These are phyloP conservation scores for Papilio polytes DNA, from an alignment of 1,140 invertebrate species.

Conservation along the genomic window DNA sequence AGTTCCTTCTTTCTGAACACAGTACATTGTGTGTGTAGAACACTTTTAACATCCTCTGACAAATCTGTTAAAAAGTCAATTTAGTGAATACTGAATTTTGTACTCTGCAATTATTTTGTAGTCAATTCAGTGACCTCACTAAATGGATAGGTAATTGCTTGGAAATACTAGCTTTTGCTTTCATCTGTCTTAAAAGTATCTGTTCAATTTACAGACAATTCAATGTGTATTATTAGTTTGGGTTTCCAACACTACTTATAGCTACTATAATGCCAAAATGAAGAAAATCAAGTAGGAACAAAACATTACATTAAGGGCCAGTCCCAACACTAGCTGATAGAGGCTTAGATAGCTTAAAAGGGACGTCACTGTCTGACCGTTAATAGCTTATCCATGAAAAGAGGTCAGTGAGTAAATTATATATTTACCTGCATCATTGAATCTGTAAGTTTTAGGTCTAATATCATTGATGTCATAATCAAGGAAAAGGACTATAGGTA, in stretches of 20 bases:
- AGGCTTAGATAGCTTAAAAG: too few relatives aligned
- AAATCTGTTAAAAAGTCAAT: slow-evolving; percentile 49
- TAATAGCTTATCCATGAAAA: not conserved
- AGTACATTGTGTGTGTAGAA: slow-evolving; percentile 59
- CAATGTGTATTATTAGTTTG: too few relatives aligned
- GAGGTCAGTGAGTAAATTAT: not conserved
- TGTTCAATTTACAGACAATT: not conserved
- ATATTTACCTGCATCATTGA: slow-evolving; percentile 63
- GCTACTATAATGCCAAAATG: not conserved
- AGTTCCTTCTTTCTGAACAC: slow-evolving; percentile 70
- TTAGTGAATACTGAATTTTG: not conserved
- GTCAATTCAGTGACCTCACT: not conserved
- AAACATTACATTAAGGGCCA: not conserved
- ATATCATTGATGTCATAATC: slow-evolving; percentile 72
- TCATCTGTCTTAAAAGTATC: not conserved
- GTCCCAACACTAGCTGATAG: too few relatives aligned
- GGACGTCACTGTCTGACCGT: too few relatives aligned
- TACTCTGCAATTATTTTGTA: too few relatives aligned
- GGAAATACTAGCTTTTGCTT: not conserved
- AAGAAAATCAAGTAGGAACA: not conserved
- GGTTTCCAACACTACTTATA: too few relatives aligned
- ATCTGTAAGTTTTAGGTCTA: slow-evolving; percentile 63
- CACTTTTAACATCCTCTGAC: slow-evolving; percentile 56
- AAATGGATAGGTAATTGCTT: not conserved
- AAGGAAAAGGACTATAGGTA: slow-evolving; percentile 57